Evolutionary conservation across 2,113 vertebrate genomes (phyloP), one percentile per base, ranked within the genome.

Genomic region (Catharus bicknelli): DNA sequence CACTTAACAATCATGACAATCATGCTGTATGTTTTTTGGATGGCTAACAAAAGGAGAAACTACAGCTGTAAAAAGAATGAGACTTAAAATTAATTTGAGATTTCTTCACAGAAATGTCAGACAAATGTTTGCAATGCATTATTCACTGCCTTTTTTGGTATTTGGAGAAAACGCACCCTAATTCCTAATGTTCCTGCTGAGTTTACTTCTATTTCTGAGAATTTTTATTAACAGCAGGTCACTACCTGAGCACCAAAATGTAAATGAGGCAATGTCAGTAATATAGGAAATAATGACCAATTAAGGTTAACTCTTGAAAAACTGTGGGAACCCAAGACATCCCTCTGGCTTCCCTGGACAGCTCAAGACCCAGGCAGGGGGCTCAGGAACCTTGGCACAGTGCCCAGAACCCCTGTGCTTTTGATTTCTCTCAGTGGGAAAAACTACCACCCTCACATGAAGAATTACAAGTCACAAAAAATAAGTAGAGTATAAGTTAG

Each of bases 141-240:
- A 27, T 59, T 83, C 53, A 0, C 79, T 95, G 75, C 84, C 79
- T 96, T 93, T 94, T 96, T 90, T 89, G 86, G 89, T 83, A 76
- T 92, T 74, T 86, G 45, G 61, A 88, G 81, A 80, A 95, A 94
- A 92, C 36, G 92, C 74, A 66, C 53, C 80, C 80, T 89, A 58
- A 92, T 81, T 93, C 7, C 2, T 83, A 83, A 92, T 73, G 55
- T 40, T 96, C 80, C 84, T 81, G 70, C 59, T 85, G 45, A 78
- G 83, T 88, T 87, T 90, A 88, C 90, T 94, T 96, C 90, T 84
- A 14, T 93, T 96, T 94, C 90, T 93, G 78, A 95, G 80, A 95
- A 94, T 82, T 92, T 81, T 90, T 91, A 74, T 85, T 91, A 95
- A 63, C 55, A 89, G 47, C 66, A 90, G 77, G 78, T 93, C 83